A percentile compares a stretch with the other conserved stretches of the same genome.
Evolutionary conservation across 2,797 vertebrate species (phyloP).

Genomic region (Astyanax mexicanus): DNA sequence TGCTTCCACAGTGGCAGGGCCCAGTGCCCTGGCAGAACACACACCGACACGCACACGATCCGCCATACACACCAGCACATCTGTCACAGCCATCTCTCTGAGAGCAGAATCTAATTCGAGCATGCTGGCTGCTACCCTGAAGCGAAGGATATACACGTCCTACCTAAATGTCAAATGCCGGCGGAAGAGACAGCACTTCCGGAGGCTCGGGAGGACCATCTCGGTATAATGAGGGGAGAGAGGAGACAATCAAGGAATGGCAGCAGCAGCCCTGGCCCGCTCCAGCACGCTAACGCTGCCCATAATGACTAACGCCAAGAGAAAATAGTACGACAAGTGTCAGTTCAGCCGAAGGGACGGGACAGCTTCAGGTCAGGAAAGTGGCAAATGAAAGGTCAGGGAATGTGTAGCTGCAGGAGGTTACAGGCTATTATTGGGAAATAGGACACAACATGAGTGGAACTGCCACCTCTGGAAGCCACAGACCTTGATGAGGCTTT

Average conservation of each 20-base stretch:
- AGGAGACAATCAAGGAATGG: conserved; percentile 43
- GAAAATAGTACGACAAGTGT: conserved; percentile 53
- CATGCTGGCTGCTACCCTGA: conserved; percentile 52
- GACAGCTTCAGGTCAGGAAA: conserved; percentile 35
- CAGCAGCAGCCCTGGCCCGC: conserved; percentile 34
- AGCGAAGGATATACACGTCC: conserved; percentile 53
- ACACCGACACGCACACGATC: not conserved
- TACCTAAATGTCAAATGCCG: conserved; percentile 64
- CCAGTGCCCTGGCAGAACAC: conserved; percentile 34
- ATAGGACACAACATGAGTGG: conserved; percentile 10
- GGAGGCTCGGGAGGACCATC: conserved; percentile 45
- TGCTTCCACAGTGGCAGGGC: conserved; percentile 24
- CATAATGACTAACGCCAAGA: conserved; percentile 57
- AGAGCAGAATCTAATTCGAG: conserved; percentile 60
- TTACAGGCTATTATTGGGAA: conserved; percentile 45
- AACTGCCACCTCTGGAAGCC: conserved; percentile 26
- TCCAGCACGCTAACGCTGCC: conserved; percentile 26
- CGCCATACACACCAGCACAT: conserved; percentile 45
- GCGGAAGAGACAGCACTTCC: conserved; percentile 49
- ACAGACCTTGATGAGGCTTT: conserved; percentile 16
- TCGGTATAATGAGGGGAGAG: conserved; percentile 41
- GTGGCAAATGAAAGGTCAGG: conserved; percentile 51
- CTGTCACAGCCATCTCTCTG: conserved; percentile 51
- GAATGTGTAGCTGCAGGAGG: conserved; percentile 37
- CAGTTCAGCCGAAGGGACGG: conserved; percentile 45